Base-by-base conservation (phyloP, 2,797 vertebrate species). In the Tenualosa thibaudeaui region DNA sequence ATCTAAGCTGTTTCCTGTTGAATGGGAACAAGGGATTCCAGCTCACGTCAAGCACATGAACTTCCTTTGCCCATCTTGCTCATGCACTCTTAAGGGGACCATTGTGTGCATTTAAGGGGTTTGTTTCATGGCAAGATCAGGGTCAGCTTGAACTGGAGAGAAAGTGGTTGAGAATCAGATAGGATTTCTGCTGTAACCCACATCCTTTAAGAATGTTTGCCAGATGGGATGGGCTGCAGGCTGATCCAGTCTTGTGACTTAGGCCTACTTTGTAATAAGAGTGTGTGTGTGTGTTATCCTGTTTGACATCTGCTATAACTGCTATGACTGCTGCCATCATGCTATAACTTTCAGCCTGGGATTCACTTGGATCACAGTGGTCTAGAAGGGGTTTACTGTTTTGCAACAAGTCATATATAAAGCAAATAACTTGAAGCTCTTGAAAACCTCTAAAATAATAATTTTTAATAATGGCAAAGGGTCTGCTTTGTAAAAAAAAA, bases 1-100 rank as follows among this genome's bases (percentile, higher is more conserved):
- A 81, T 49, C 85, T 89, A 75, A 40, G 62, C 15, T 82, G 86
- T 87, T 91, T 93, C 89, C 92, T 86, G 88, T 46, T 51, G 24
- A 58, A 85, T 82, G 58, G 84, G 85, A 56, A 83, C 81, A 83
- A 75, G 68, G 68, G 68, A 75, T 75, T 31, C 37, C 31, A 75
- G 13, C 17, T 75, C 68, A 75, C 37, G 37, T 75, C 68, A 75
- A 40, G 68, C 37, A 75, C 68, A 40, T 5, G 40, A 75, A 19
- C 46, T 40, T 75, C 68, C 37, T 75, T 40, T 19, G 68, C 12
- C 68, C 9, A 43, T 43, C 31, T 75, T 8, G 12, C 68, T 5
- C 37, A 75, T 7, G 37, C 15, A 75, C 24, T 31, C 12, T 26
- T 75, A 31, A 75, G 10, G 62, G 24, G 62, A 8, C 19, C 22